Base-by-base conservation (phyloP, 2,888 invertebrate genomes). In the Metallyticus violacea region DNA sequence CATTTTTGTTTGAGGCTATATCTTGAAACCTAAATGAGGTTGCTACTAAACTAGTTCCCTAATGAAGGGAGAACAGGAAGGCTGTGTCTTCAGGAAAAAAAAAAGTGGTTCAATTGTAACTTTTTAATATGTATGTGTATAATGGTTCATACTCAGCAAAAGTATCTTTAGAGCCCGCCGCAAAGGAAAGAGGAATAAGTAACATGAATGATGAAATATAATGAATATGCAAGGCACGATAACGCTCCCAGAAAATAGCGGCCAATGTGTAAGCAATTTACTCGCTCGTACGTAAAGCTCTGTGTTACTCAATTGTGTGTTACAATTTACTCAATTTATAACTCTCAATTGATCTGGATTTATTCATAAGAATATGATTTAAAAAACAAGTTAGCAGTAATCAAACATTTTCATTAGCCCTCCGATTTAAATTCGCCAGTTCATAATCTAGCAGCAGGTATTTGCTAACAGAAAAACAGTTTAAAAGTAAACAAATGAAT, bases 1-100 rank as follows among this genome's bases (percentile, higher is more conserved):
- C 83, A 83, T 83, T 83, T 83, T 83, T 83, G 83, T 83, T 83
- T 83, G 83, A 83, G 83, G 83, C 83, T 83, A 83, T 83, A 83
- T 83, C 83, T 83, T 83, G 83, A 83, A 83, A 83, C 83, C 83
- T 77, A 83, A 83, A 83, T 83, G 83, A 83, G 77, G 83, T 28
- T 25, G 62, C 76, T 62, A 76, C 77, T 9, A 15, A 83, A 77
- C 83, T 83, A 83, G 83, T 83, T 77, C 28, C 83, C 77, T 83
- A 83, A 83, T 83, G 83, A 83, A 83, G 83, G 77, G 7, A 30
- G 30, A 30, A 5, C 1, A 30, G 30, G 30, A 30, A 30, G 40
- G 40, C 28, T 27, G 77, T 83, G 76, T 83, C 83, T 83, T 83
- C 83, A 28, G n/a, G n/a, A n/a, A n/a, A n/a, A n/a, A 83, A 76